Percentiles rank a stretch among this genome's conserved stretches.
These are phyloP conservation scores for Caenorhabditis sp. DNA, from an alignment of 2,888 invertebrate genomes.

Conservation along the genomic window DNA sequence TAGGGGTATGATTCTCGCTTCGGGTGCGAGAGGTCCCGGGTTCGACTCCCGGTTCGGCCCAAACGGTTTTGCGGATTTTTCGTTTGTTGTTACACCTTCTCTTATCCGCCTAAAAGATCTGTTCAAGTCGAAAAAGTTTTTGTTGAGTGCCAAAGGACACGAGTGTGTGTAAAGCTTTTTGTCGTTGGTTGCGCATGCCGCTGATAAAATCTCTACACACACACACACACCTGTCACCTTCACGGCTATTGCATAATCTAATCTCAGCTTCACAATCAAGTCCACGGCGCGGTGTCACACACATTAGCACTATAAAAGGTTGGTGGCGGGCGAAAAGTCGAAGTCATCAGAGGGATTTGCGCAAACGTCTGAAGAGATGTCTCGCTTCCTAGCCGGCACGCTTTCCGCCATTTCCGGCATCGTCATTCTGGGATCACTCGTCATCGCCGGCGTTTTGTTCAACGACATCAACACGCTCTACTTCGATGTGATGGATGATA, in stretches of 20 bases:
- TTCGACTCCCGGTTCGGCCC: slow-evolving; percentile 77
- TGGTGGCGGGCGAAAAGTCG: background rate
- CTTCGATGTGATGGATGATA: slow-evolving; percentile 59
- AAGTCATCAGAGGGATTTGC: slow-evolving; percentile 19
- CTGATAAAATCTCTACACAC: slow-evolving; percentile 2
- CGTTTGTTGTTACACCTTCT: too few species aligned
- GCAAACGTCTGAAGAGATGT: slow-evolving; percentile 17
- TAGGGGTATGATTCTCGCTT: slow-evolving; percentile 79
- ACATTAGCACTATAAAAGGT: too few species aligned
- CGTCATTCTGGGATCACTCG: slow-evolving; percentile 38
- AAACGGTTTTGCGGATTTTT: slow-evolving; percentile 52
- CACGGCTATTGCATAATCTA: background rate
- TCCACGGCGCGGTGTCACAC: background rate
- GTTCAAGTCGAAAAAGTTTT: background rate
- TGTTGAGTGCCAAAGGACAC: background rate
- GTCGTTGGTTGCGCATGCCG: too few species aligned
- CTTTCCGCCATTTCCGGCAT: slow-evolving; percentile 50
- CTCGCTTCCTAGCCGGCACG: slow-evolving; percentile 47
- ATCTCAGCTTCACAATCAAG: slow-evolving; percentile 20
- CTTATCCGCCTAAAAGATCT: too few species aligned
- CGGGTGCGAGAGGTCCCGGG: slow-evolving; percentile 79
- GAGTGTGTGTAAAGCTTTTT: background rate
- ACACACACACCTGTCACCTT: background rate
- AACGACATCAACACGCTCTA: slow-evolving; percentile 61
- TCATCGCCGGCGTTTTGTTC: slow-evolving; percentile 47